Conservation (phyloP, 2,113 vertebrate genomes). For the Rhea pennata region DNA sequence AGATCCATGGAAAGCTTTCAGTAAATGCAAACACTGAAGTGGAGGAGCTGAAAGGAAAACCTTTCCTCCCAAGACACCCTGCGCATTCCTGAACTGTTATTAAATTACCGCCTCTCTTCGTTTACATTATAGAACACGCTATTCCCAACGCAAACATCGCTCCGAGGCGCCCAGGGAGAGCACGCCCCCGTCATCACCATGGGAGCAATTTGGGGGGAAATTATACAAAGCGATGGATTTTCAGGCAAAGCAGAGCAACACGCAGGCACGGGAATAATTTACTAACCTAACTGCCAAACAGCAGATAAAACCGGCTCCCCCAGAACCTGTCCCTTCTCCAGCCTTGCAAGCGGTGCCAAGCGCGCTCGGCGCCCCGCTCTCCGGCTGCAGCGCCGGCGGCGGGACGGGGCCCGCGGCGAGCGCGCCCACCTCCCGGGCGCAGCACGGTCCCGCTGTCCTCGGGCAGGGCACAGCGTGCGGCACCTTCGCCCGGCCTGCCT, state of each 20-base stretch:
- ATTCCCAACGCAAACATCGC: conserved; percentile 49
- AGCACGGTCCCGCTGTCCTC: too few species aligned
- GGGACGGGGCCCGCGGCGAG: not conserved
- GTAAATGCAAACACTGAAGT: not conserved
- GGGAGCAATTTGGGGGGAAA: conserved; percentile 53
- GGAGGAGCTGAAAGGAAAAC: not conserved
- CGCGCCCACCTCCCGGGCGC: too few species aligned
- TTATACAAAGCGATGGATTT: conserved; percentile 9
- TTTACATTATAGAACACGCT: not conserved
- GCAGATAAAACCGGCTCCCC: not conserved
- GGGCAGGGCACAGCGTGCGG: too few species aligned
- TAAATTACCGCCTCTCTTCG: conserved; percentile 14
- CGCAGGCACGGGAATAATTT: conserved; percentile 19
- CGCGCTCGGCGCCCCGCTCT: too few species aligned
- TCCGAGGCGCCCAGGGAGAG: conserved; percentile 9
- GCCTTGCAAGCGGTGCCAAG: not conserved
- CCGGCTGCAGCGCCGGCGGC: too few species aligned
- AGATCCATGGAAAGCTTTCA: not conserved
- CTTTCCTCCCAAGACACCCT: not conserved
- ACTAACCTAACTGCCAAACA: not conserved
- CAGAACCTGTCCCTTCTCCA: not conserved
- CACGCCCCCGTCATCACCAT: conserved; percentile 44
- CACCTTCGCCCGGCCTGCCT: too few species aligned
- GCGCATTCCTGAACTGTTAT: conserved; percentile 6
- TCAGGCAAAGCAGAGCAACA: not conserved